These are phyloP conservation scores for Xestia ashworthii DNA, from an alignment of 2,888 invertebrate genomes.

Conservation along the genomic window DNA sequence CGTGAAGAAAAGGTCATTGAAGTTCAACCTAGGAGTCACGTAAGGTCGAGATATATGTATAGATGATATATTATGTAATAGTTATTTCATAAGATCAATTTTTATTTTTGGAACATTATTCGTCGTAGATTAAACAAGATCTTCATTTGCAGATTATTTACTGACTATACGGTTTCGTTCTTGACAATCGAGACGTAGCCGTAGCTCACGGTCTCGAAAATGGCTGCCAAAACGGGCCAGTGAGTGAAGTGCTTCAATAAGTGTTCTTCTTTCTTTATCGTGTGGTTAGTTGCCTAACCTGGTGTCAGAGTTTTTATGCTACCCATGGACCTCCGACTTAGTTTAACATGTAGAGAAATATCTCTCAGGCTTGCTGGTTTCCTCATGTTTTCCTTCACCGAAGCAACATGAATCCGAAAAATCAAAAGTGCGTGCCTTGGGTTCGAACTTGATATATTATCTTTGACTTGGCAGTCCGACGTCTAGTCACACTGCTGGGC, in stretches of 20 bases:
- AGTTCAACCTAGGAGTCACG: constrained; percentile 40
- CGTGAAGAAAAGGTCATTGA: constrained; percentile 30
- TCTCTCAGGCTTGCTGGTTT: too few relatives aligned
- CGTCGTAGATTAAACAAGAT: not conserved
- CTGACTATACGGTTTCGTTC: not conserved
- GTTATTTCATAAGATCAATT: not conserved
- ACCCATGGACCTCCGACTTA: too few relatives aligned
- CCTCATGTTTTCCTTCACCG: too few relatives aligned
- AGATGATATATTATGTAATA: not conserved
- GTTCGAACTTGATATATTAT: too few relatives aligned
- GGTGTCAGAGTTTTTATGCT: too few relatives aligned
- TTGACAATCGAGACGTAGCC: not conserved
- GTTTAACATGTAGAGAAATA: too few relatives aligned
- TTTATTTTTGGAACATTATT: not conserved
- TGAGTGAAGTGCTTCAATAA: not conserved
- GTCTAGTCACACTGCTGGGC: too few relatives aligned
- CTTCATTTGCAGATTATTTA: not conserved
- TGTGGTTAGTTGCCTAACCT: too few relatives aligned
- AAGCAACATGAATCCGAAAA: too few relatives aligned
- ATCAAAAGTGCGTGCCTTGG: too few relatives aligned
- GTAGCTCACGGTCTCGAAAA: not conserved
- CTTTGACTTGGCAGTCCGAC: too few relatives aligned
- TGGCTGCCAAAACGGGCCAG: not conserved
- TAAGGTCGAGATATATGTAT: constrained; percentile 8
- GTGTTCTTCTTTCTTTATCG: too few relatives aligned